Evolutionary conservation across 2,113 vertebrate species (phyloP).

Genomic region (Chrysochloris asiatica): DNA sequence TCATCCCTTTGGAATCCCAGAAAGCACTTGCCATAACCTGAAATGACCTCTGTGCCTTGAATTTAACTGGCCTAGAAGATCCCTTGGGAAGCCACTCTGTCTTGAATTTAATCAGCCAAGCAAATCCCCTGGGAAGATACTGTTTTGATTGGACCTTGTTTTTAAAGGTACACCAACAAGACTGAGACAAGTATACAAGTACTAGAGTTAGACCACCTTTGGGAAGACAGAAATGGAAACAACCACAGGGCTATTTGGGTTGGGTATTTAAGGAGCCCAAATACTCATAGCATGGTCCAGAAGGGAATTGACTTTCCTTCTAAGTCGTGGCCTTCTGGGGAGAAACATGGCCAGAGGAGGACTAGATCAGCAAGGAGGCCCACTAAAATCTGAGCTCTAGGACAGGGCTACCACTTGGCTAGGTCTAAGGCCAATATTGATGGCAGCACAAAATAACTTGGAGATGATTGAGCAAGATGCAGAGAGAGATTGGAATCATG

Average conservation of each 20-base stretch:
- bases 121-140: no score
- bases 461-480: neutral
- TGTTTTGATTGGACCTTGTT: no score
- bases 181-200: no score
- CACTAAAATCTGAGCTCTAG: neutral
- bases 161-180: neutral
- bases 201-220: neutral
- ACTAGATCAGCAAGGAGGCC: neutral
- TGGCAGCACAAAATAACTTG: neutral
- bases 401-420: neutral
- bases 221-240: neutral
- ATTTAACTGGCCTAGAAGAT: no score
- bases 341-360: neutral
- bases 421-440: neutral
- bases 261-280: neutral
- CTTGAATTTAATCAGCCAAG: no score
- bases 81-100: no score
- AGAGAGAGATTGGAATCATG: neutral
- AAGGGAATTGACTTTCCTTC: neutral
- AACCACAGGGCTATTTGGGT: neutral
- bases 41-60: no score
- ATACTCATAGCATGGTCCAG: neutral
- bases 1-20: no score
- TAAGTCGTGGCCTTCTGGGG: neutral
- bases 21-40: no score